Base-by-base conservation (phyloP, 1,140 invertebrate species). In the Hermatobates lingyangjiaoensis region DNA sequence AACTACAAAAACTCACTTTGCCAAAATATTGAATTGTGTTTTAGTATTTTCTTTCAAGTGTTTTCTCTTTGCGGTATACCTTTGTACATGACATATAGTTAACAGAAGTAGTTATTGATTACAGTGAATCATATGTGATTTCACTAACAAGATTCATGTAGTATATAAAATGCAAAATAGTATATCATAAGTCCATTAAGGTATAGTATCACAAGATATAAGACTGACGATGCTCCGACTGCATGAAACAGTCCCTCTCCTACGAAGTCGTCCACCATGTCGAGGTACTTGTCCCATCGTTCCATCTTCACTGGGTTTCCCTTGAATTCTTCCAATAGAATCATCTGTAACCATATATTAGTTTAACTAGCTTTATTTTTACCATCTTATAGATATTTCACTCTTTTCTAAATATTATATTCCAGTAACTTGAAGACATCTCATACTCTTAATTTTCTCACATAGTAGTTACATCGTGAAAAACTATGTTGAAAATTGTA, bases 211-310 rank as follows among this genome's bases (percentile, higher is more conserved):
- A 28, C 7, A 34, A 34, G 15, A 7, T 15, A 34, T 34, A 38
- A 24, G 7, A 52, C 50, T 48, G 50, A 52, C 48, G 45, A 27
- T 24, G 38, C 53, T 1, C 63, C 57, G 55, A 62, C 68, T 61
- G 66, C 71, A 67, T 67, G 63, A n/a, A 74, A 69, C 45, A 81
- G 68, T n/a, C 72, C 73, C 49, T 73, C 67, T 1, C 71, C 64
- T 34, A 81, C 65, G 54, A 79, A 68, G 50, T 72, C 66, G 64
- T 83, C 80, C 3, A 82, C 63, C 58, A 74, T 74, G 48, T 67
- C 63, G 1, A 80, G 68, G 61, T 82, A 83, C 1, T 71, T 66
- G 44, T 72, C 68, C 79, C 79, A 82, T 55, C 62, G 64, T 15
- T 58, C 54, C 46, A 58, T 51, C 53, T 61, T 60, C 38, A 61